Evolutionary conservation across 2,113 vertebrate species (phyloP).

Genomic region (Cyphomyrus discorhynchus): DNA sequence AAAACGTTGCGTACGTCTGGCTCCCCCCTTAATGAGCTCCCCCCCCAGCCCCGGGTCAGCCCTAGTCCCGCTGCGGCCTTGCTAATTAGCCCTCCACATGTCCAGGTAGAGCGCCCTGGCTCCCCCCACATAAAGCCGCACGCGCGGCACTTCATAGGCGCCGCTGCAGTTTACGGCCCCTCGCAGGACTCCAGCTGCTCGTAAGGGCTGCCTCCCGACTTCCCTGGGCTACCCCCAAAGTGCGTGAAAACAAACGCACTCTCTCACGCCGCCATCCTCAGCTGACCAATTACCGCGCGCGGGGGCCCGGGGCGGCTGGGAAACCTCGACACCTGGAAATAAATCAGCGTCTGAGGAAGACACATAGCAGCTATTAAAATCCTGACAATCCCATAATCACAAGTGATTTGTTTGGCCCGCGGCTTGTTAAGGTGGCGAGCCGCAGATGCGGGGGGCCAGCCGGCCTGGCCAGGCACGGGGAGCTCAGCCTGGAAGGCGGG

Average conservation of each 20-base stretch:
- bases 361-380: slow-evolving; percentile 72
- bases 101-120: slow-evolving; percentile 48
- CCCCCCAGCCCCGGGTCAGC: neutral
- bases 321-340: slow-evolving; percentile 76
- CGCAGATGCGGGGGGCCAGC: slow-evolving; percentile 52
- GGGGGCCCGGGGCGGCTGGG: slow-evolving; percentile 60
- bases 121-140: slow-evolving; percentile 50
- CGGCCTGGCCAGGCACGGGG: neutral
- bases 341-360: slow-evolving; percentile 67
- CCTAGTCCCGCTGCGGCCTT: slow-evolving; percentile 35
- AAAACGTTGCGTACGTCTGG: neutral
- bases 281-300: slow-evolving; percentile 72
- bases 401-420: slow-evolving; percentile 70
- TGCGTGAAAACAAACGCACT: slow-evolving; percentile 70
- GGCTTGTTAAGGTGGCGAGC: slow-evolving; percentile 66
- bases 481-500: slow-evolving; percentile 47
- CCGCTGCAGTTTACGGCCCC: slow-evolving; percentile 47
- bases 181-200: slow-evolving; percentile 55
- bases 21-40: neutral
- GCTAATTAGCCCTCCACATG: slow-evolving; percentile 56
- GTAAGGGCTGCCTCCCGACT: slow-evolving; percentile 62
- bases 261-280: slow-evolving; percentile 62
- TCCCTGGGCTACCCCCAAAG: slow-evolving; percentile 64
- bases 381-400: slow-evolving; percentile 72
- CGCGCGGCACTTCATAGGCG: slow-evolving; percentile 28